These are phyloP conservation scores for Poecile atricapillus DNA, from an alignment of 2,113 vertebrate genomes.

Conservation along the genomic window DNA sequence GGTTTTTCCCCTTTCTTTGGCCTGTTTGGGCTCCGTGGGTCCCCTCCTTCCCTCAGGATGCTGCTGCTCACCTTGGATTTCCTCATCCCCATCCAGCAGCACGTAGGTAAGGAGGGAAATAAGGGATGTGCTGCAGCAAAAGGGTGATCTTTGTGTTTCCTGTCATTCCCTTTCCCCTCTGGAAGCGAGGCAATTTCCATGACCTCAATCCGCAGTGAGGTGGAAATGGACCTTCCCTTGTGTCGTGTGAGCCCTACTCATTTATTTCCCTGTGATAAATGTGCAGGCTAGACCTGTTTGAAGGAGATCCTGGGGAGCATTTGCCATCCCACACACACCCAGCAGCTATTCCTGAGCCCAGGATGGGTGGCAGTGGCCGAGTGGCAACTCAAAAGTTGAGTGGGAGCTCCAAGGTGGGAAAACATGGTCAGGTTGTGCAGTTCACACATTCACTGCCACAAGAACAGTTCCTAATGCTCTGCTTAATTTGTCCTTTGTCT, in stretches of 20 bases:
- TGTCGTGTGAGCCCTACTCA: not conserved
- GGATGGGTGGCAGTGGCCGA: rapidly evolving
- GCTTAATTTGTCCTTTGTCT: not conserved
- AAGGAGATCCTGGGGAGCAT: not conserved
- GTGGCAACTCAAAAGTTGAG: not conserved
- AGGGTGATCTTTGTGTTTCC: not conserved
- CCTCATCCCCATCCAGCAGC: rapidly evolving
- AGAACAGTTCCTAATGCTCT: not conserved
- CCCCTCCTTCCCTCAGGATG: no score
- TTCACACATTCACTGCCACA: not conserved
- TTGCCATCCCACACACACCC: rapidly evolving
- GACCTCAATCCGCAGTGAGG: rapidly evolving
- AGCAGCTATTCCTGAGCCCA: rapidly evolving
- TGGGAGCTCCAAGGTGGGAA: not conserved
- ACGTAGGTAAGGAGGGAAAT: rapidly evolving
- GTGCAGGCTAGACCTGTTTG: not conserved
- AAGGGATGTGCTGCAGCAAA: not conserved
- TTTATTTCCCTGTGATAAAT: no score
- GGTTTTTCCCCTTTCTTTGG: not conserved
- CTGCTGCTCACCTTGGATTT: not conserved
- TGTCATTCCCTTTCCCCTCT: not conserved
- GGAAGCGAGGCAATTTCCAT: rapidly evolving
- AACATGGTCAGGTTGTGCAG: rapidly evolving
- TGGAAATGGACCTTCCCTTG: not conserved
- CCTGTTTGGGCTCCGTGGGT: no score